phyloP scores from a whole-genome alignment of 2,113 vertebrate genomes.

The Tragelaphus imberbis region DNA sequence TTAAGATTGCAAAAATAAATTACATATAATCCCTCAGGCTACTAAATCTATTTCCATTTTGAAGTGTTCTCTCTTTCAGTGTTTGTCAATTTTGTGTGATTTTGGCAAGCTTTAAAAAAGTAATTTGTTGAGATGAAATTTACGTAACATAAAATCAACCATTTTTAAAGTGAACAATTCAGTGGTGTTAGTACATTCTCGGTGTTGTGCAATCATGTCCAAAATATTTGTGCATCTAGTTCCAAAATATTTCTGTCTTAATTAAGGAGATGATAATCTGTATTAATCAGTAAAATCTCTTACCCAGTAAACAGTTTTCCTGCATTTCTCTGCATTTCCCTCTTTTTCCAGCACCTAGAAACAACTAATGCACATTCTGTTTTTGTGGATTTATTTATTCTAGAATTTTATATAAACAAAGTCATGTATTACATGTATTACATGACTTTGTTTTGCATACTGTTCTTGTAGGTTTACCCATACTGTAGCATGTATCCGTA shows the following conservation, averaged over 20 bases:
- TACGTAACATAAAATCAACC: neutral
- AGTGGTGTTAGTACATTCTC: neutral
- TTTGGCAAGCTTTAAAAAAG: neutral
- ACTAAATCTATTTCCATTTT: conserved; percentile 7
- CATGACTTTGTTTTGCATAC: neutral
- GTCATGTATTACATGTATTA: neutral
- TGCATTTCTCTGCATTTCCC: neutral
- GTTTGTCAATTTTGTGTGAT: neutral
- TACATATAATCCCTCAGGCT: neutral
- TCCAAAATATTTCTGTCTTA: neutral
- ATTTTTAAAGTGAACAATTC: conserved; percentile 3
- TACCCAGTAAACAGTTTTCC: neutral
- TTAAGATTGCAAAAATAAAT: conserved; percentile 17
- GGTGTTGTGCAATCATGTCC: neutral
- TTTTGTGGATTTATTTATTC: neutral
- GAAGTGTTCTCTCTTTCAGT: neutral
- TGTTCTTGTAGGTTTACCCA: neutral
- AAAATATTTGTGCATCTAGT: neutral
- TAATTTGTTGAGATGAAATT: neutral
- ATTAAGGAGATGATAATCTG: neutral
- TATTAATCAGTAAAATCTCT: neutral
- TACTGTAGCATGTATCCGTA: neutral
- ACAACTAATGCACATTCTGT: neutral
- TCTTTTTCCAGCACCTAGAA: neutral
- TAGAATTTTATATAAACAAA: neutral